These are phyloP conservation scores for Botia almorhae DNA, from an alignment of 2,797 vertebrate species.

Conservation along the genomic window DNA sequence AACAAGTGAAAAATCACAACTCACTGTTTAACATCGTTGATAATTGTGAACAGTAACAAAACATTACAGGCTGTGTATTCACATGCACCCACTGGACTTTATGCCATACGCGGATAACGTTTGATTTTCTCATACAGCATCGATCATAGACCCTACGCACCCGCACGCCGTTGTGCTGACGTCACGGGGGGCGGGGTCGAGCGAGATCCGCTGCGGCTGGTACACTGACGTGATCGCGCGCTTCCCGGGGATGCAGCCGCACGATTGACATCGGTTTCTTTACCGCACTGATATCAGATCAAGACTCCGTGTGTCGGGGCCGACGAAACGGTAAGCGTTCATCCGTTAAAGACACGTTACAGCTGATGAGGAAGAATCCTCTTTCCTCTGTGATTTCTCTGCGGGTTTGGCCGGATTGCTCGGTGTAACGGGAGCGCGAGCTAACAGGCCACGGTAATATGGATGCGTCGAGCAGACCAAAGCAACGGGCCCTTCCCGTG, in stretches of 20 bases:
- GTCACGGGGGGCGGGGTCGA: slow-evolving; percentile 67
- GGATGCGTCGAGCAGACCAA: slow-evolving; percentile 70
- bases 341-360: background rate
- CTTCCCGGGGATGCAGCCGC: slow-evolving; percentile 73
- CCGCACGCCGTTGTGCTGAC: slow-evolving; percentile 66
- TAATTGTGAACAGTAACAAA: background rate
- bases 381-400: slow-evolving; percentile 46
- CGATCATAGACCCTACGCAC: slow-evolving; percentile 53
- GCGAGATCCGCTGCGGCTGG: slow-evolving; percentile 72
- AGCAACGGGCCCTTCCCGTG: slow-evolving; percentile 17
- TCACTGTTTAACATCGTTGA: no score
- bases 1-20: background rate
- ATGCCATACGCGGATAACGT: background rate
- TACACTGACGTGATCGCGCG: slow-evolving; percentile 70
- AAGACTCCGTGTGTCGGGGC: slow-evolving; percentile 60
- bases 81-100: background rate
- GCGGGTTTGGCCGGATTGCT: slow-evolving; percentile 60
- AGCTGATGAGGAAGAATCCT: no score
- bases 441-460: slow-evolving; percentile 72
- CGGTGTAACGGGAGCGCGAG: slow-evolving; percentile 47
- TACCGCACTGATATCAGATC: slow-evolving; percentile 60
- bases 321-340: slow-evolving; percentile 72
- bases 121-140: background rate
- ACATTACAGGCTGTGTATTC: background rate
- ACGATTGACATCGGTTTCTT: slow-evolving; percentile 62